Percentiles rank a stretch among this genome's conserved stretches.
phyloP scores from a whole-genome alignment of 1,140 invertebrate species.

The Drosophila ironensis region DNA sequence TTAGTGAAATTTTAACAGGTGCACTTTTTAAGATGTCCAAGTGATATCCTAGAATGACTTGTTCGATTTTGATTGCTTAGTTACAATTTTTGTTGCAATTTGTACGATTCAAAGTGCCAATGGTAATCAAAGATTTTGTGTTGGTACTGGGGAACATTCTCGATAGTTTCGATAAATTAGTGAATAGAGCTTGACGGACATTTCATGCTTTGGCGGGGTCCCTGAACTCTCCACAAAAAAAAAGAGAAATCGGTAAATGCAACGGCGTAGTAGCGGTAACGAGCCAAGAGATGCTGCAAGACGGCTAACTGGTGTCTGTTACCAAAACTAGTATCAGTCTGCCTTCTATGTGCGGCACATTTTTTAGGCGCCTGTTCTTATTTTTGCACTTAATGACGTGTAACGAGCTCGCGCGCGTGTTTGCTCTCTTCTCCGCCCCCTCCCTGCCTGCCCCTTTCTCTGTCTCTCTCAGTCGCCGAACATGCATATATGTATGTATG shows the following conservation, averaged over 20 bases:
- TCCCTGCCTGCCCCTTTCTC: background rate
- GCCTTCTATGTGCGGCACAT: conserved; percentile 41
- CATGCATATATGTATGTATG: conserved; percentile 4
- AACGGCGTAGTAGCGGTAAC: conserved; percentile 25
- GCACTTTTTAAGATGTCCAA: too few relatives aligned
- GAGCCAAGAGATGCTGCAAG: conserved; percentile 33
- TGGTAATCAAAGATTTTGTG: too few relatives aligned
- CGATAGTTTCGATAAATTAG: background rate
- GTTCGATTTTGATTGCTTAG: too few relatives aligned
- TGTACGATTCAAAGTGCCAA: too few relatives aligned
- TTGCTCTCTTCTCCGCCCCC: conserved; percentile 34
- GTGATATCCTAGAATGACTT: too few relatives aligned
- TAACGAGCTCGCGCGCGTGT: conserved; percentile 64
- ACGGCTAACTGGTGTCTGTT: background rate
- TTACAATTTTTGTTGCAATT: too few relatives aligned
- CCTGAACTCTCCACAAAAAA: conserved; percentile 11
- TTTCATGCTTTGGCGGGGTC: conserved; percentile 9
- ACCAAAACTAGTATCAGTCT: conserved; percentile 33
- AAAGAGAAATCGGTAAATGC: conserved; percentile 37
- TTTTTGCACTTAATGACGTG: conserved; percentile 78
- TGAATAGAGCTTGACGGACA: background rate
- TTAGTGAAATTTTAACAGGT: too few relatives aligned
- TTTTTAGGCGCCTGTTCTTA: conserved; percentile 68
- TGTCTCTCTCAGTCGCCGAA: conserved; percentile 3
- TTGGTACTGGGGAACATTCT: too few relatives aligned